Conservation (phyloP, 2,797 vertebrate species). For the Novumbra hubbsi region DNA sequence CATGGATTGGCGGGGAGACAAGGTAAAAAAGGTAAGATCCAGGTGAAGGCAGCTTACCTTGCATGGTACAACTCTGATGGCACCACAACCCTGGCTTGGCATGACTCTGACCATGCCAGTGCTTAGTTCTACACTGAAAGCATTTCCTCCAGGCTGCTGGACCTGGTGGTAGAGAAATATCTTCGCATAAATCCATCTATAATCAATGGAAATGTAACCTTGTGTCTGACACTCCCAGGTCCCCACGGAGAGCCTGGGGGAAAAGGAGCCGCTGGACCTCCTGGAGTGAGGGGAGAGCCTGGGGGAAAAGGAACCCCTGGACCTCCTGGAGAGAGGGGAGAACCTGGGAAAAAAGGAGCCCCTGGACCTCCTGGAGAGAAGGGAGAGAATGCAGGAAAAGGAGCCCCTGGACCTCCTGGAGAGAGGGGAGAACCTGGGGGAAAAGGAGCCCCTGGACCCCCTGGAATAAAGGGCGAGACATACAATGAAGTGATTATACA, state of each 20-base stretch:
- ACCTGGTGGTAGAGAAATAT: not conserved
- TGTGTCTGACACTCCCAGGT: slow-evolving; percentile 14
- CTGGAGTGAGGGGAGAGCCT: slow-evolving; percentile 51
- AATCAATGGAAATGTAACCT: not conserved
- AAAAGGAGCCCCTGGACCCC: slow-evolving; percentile 73
- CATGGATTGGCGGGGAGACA: slow-evolving; percentile 78
- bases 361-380: slow-evolving; percentile 48
- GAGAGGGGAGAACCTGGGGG: slow-evolving; percentile 56
- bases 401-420: slow-evolving; percentile 63
- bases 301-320: slow-evolving; percentile 73
- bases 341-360: too few species aligned
- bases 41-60: not conserved
- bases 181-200: not conserved
- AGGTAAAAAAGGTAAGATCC: slow-evolving; percentile 80
- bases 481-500: slow-evolving; percentile 70
- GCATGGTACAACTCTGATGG: not conserved
- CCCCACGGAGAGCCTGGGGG: too few species aligned
- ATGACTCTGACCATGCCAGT: too few species aligned
- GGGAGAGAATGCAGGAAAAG: slow-evolving; percentile 62
- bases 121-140: too few species aligned
- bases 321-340: slow-evolving; percentile 43
- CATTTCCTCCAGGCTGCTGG: not conserved
- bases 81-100: too few species aligned
- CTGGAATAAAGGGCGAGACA: slow-evolving; percentile 76
- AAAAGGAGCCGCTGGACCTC: too few species aligned